phyloP scores from a whole-genome alignment of 2,888 invertebrate genomes.

The Neuroscelio doddi region DNA sequence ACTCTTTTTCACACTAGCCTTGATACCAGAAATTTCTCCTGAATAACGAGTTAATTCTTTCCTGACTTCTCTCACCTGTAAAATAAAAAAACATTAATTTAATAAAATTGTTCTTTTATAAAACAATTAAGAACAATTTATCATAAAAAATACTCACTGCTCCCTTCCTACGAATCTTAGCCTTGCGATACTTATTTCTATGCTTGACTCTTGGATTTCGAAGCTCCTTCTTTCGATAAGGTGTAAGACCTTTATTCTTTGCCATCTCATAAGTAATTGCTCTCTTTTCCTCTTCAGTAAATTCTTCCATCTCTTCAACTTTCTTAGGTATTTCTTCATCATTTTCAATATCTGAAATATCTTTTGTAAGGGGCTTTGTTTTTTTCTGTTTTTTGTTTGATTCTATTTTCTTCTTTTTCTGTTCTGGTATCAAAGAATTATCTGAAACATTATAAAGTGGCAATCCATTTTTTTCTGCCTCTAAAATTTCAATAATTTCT shows the following conservation, averaged over 20 bases:
- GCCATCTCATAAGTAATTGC: slow-evolving; percentile 94
- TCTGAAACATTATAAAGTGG: slow-evolving; percentile 28
- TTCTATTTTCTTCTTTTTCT: not conserved
- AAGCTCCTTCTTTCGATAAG: slow-evolving; percentile 91
- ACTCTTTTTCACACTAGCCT: slow-evolving; percentile 89
- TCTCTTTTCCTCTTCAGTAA: slow-evolving; percentile 76
- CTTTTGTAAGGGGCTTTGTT: no score
- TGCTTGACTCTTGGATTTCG: slow-evolving; percentile 97
- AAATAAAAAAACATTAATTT: slow-evolving; percentile 36
- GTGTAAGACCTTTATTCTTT: slow-evolving; percentile 96
- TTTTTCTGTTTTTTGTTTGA: no score
- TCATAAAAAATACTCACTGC: slow-evolving; percentile 76
- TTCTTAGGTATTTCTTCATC: slow-evolving; percentile 42
- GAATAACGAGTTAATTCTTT: slow-evolving; percentile 87
- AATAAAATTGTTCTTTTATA: no score
- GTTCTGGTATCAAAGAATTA: slow-evolving; percentile 16
- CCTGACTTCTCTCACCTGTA: slow-evolving; percentile 83
- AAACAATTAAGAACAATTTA: not conserved
- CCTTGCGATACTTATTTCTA: slow-evolving; percentile 92
- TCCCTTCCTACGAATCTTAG: slow-evolving; percentile 93
- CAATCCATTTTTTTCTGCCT: slow-evolving; percentile 62
- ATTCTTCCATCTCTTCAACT: slow-evolving; percentile 55
- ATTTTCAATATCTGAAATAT: no score
- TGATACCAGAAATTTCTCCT: slow-evolving; percentile 96
- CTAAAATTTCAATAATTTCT: slow-evolving; percentile 74